Percentiles rank a stretch among this genome's conserved stretches.
phyloP scores from a whole-genome alignment of 2,113 vertebrate genomes.

The Mugil cephalus region DNA sequence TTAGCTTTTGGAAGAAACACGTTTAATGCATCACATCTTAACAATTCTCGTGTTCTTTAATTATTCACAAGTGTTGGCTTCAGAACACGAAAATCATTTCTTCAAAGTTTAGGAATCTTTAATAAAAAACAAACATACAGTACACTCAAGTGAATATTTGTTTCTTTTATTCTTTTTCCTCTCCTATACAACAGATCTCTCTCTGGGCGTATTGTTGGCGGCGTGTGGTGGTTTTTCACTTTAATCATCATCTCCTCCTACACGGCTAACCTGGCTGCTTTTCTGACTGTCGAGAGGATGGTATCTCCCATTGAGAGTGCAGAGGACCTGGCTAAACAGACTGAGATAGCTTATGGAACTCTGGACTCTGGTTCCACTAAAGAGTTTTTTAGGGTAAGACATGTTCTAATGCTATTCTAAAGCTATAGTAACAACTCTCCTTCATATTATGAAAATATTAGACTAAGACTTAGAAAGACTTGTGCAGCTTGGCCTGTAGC shows the following conservation, averaged over 20 bases:
- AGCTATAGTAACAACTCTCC: neutral
- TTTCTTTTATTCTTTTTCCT: slow-evolving; percentile 42
- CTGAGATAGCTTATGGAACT: slow-evolving; percentile 98
- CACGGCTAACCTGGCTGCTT: slow-evolving; percentile 99
- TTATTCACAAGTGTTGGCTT: neutral
- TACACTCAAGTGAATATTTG: neutral
- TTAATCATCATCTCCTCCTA: slow-evolving; percentile 99
- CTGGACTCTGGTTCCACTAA: slow-evolving; percentile 99
- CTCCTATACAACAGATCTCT: slow-evolving; percentile 90
- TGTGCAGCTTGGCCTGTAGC: too few species aligned
- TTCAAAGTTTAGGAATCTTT: neutral
- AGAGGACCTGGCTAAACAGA: slow-evolving; percentile 97
- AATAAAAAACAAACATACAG: neutral
- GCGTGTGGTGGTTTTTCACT: slow-evolving; percentile 99
- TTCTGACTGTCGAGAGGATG: slow-evolving; percentile 99
- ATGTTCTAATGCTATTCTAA: neutral
- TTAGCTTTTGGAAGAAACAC: too few species aligned
- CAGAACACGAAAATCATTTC: neutral
- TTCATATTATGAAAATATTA: too few species aligned
- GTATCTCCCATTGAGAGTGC: slow-evolving; percentile 99
- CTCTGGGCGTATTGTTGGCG: slow-evolving; percentile 98
- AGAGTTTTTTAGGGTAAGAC: slow-evolving; percentile 98
- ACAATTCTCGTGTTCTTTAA: too few species aligned
- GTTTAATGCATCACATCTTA: too few species aligned
- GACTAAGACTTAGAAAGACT: too few species aligned